Evolutionary conservation across 2,888 invertebrate species (phyloP).

Genomic region (Neocrepidodera transversa): DNA sequence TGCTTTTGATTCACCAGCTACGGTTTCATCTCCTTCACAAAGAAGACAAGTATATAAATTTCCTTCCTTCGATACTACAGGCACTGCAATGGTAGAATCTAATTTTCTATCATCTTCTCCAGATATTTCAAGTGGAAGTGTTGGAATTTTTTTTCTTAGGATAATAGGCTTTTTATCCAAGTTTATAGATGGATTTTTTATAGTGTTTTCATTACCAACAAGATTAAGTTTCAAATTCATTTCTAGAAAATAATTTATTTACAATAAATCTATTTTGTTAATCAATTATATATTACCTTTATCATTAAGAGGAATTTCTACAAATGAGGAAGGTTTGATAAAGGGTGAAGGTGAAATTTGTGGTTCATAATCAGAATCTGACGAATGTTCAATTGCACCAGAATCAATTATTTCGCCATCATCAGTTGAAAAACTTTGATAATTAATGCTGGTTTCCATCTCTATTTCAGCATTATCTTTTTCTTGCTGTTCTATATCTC

Average conservation of each 20-base stretch:
- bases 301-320: conserved; percentile 6
- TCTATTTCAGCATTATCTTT: conserved; percentile 35
- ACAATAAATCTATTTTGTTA: too few relatives aligned
- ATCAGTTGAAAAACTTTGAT: conserved; percentile 36
- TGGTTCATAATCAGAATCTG: conserved; percentile 56
- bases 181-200: conserved; percentile 5
- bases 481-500: conserved; percentile 21
- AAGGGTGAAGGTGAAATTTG: conserved; percentile 30
- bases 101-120: conserved; percentile 34
- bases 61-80: conserved; percentile 51
- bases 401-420: conserved; percentile 47
- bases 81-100: conserved; percentile 40
- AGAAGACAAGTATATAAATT: conserved; percentile 65
- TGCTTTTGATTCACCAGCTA: conserved; percentile 64
- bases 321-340: neutral
- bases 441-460: conserved; percentile 37
- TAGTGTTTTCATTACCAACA: neutral
- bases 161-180: conserved; percentile 51
- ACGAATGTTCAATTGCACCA: conserved; percentile 54
- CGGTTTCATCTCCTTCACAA: conserved; percentile 60
- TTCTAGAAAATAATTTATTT: conserved; percentile 15
- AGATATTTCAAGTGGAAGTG: conserved; percentile 1
- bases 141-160: conserved; percentile 47
- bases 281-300: neutral
- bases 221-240: conserved; percentile 4